phyloP scores from a whole-genome alignment of 1,140 invertebrate species.

The Acyrthosiphon pisum region DNA sequence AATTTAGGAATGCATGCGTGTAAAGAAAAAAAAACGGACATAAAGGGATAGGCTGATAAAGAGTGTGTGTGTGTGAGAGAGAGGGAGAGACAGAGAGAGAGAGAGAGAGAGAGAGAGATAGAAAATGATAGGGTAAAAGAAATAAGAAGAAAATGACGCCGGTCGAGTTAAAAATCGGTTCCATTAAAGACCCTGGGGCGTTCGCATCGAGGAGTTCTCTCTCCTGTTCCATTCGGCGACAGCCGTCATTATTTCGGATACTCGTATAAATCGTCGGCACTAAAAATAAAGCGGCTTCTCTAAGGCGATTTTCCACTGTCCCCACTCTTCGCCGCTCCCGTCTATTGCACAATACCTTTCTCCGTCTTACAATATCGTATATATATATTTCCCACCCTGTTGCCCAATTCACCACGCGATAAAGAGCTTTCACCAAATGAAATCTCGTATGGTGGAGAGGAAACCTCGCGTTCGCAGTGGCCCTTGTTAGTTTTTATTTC shows the following conservation, averaged over 20 bases:
- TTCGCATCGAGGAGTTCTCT: background rate
- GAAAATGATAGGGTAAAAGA: background rate
- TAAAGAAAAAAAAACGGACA: background rate
- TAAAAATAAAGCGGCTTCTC: slow-evolving; percentile 54
- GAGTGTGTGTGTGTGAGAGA: too few species aligned
- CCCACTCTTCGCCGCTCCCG: background rate
- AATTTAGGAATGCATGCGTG: background rate
- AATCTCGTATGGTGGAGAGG: background rate
- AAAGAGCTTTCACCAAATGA: slow-evolving; percentile 48
- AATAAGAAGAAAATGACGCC: background rate
- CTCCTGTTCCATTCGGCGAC: slow-evolving; percentile 47
- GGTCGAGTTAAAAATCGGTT: slow-evolving; percentile 55
- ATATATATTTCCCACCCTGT: background rate
- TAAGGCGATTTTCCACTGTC: slow-evolving; percentile 1
- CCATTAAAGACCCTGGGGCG: slow-evolving; percentile 50
- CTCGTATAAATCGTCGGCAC: slow-evolving; percentile 54
- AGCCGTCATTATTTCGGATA: slow-evolving; percentile 57
- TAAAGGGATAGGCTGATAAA: background rate
- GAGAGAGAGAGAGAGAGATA: background rate
- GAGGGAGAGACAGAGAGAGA: background rate
- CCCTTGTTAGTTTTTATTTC: slow-evolving; percentile 39
- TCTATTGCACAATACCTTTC: background rate
- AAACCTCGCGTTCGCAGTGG: background rate
- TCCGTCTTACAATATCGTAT: background rate
- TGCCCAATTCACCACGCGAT: background rate